Conservation (phyloP, 2,888 invertebrate species). For the Spodoptera littoralis region DNA sequence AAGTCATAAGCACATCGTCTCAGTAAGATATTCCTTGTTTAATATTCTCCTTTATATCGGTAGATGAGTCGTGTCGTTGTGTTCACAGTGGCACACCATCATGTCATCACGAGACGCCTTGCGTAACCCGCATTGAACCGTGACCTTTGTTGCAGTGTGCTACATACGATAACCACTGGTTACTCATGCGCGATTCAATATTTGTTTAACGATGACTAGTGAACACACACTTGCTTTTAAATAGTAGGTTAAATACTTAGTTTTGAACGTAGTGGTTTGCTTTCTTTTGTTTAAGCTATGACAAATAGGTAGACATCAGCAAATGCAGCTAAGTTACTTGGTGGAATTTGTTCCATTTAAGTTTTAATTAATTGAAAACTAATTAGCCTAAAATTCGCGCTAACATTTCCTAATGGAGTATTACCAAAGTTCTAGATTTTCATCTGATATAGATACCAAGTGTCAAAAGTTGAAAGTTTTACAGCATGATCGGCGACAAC, state of each 20-base stretch:
- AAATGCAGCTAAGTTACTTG: too few species aligned
- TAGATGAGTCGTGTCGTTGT: constrained; percentile 6
- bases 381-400: constrained; percentile 18
- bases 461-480: constrained; percentile 63
- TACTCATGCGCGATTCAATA: constrained; percentile 55
- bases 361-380: neutral
- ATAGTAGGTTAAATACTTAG: neutral
- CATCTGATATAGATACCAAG: constrained; percentile 31
- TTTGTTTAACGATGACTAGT: constrained; percentile 38
- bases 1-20: constrained; percentile 32
- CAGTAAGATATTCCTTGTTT: constrained; percentile 37
- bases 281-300: neutral
- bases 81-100: constrained; percentile 12
- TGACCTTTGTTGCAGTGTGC: constrained; percentile 71
- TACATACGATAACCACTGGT: constrained; percentile 46
- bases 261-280: neutral
- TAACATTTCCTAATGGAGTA: constrained; percentile 10
- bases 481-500: constrained; percentile 68
- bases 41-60: constrained; percentile 12
- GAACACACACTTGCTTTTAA: constrained; percentile 15
- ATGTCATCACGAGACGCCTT: constrained; percentile 55
- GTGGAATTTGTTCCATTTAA: too few species aligned
- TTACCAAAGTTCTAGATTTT: constrained; percentile 24
- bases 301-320: too few species aligned
- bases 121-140: constrained; percentile 66